Percentiles rank a stretch among this genome's conserved stretches.
phyloP scores from a whole-genome alignment of 35 echinoderm and acorn worm species.

The Amphiura filiformis region DNA sequence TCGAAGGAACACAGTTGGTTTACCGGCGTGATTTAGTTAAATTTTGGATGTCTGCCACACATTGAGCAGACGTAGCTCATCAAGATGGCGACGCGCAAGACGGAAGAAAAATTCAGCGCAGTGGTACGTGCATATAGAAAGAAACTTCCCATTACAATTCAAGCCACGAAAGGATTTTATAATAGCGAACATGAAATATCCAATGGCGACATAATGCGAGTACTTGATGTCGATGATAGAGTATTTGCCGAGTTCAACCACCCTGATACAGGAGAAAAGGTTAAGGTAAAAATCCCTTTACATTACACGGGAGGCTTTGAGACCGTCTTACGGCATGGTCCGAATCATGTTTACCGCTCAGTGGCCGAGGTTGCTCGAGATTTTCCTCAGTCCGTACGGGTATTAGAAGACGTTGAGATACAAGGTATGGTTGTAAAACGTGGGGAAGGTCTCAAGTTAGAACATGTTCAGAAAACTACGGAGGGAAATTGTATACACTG shows the following conservation, averaged over 20 bases:
- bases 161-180: background rate
- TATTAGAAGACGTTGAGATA: background rate
- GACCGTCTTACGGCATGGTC: background rate
- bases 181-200: background rate
- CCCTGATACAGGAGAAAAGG: background rate
- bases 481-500: background rate
- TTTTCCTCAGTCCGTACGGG: background rate
- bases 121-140: background rate
- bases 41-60: too few relatives aligned
- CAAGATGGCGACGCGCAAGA: too few relatives aligned
- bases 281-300: background rate
- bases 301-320: background rate
- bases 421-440: background rate
- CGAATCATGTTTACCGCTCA: background rate
- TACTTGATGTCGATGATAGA: background rate
- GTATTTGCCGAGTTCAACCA: background rate
- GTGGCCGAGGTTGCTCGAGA: background rate
- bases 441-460: background rate
- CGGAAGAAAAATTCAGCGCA: background rate
- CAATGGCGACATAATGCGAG: background rate
- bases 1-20: too few relatives aligned
- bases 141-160: background rate
- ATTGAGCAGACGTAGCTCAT: too few relatives aligned
- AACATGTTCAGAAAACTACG: background rate
- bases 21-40: too few relatives aligned